A percentile compares a stretch with the other conserved stretches of the same genome.
Evolutionary conservation across 2,888 invertebrate species (phyloP).

Genomic region (Ptilodon capucinus): DNA sequence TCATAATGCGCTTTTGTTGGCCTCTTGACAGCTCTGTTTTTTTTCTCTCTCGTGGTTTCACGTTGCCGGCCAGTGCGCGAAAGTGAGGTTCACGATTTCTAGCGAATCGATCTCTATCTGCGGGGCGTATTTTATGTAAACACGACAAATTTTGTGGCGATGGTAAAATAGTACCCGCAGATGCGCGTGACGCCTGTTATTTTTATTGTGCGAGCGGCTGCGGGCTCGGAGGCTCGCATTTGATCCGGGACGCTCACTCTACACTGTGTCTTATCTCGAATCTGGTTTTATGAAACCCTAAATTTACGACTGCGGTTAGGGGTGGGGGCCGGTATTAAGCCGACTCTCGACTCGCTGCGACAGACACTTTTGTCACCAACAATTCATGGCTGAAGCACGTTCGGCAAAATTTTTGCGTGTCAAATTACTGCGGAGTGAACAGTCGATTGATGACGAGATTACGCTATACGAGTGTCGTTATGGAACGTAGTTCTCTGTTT

Average conservation of each 20-base stretch:
- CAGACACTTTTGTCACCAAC: conserved; percentile 78
- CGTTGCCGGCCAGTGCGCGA: conserved; percentile 58
- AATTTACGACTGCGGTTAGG: conserved; percentile 81
- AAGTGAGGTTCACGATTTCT: conserved; percentile 67
- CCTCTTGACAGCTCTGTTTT: conserved; percentile 70
- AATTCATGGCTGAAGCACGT: conserved; percentile 77
- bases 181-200: conserved; percentile 67
- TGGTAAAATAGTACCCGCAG: conserved; percentile 70
- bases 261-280: conserved; percentile 81
- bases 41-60: conserved; percentile 62
- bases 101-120: conserved; percentile 75
- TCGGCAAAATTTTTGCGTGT: conserved; percentile 75
- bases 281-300: conserved; percentile 83
- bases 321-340: conserved; percentile 75
- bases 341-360: conserved; percentile 71
- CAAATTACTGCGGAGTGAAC: conserved; percentile 61
- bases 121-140: conserved; percentile 77
- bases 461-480: conserved; percentile 51
- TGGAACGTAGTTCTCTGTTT: conserved; percentile 45
- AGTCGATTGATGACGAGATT: conserved; percentile 63
- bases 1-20: conserved; percentile 79
- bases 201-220: conserved; percentile 71
- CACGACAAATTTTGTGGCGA: conserved; percentile 76
- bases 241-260: conserved; percentile 78
- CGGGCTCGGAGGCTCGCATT: conserved; percentile 72